A percentile compares a stretch with the other conserved stretches of the same genome.
These are phyloP conservation scores for Threskiornis aethiopicus DNA, from an alignment of 2,797 vertebrate genomes.

Conservation along the genomic window DNA sequence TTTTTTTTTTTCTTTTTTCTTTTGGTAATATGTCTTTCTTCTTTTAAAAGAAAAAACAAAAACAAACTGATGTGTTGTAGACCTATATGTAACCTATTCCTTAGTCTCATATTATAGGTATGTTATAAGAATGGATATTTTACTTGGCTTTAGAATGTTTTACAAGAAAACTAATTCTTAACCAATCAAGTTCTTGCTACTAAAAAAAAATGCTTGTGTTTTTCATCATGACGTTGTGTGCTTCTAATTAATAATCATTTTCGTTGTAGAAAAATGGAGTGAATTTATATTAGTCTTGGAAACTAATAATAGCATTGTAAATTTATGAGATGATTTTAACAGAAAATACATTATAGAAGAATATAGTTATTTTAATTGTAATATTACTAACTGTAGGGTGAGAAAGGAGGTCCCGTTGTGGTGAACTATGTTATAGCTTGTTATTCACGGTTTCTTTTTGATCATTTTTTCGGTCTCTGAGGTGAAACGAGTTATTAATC, in stretches of 20 bases:
- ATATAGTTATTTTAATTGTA: slow-evolving; percentile 99
- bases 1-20: slow-evolving; percentile 66
- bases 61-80: slow-evolving; percentile 90
- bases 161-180: slow-evolving; percentile 94
- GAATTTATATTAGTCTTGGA: slow-evolving; percentile 99
- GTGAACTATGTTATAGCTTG: slow-evolving; percentile 99
- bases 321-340: slow-evolving; percentile 98
- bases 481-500: slow-evolving; percentile 99
- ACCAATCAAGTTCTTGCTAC: slow-evolving; percentile 95
- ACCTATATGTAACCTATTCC: slow-evolving; percentile 90
- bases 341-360: slow-evolving; percentile 96
- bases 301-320: slow-evolving; percentile 98
- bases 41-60: slow-evolving; percentile 62
- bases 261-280: slow-evolving; percentile 99
- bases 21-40: slow-evolving; percentile 84
- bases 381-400: slow-evolving; percentile 99
- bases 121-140: slow-evolving; percentile 99
- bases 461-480: slow-evolving; percentile 99
- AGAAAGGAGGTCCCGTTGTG: slow-evolving; percentile 92
- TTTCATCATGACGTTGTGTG: slow-evolving; percentile 97
- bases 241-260: slow-evolving; percentile 99
- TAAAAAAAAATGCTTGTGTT: slow-evolving; percentile 92
- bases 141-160: slow-evolving; percentile 99
- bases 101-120: slow-evolving; percentile 97
- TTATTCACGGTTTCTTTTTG: slow-evolving; percentile 99